Conservation (phyloP, 1,140 invertebrate genomes). For the Apis mellifera region Amel_HAv3.1 CM009935.2:6934501-6935000, state of each 20-base stretch:
- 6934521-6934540: too few relatives aligned
- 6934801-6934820: background rate
- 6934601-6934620: background rate
- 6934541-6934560: background rate
- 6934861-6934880: constrained; percentile 10
- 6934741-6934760: constrained; percentile 36
- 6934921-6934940: too few relatives aligned
- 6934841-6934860: background rate
- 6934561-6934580: background rate
- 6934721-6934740: constrained; percentile 3
- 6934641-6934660: background rate
- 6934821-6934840: background rate
- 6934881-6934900: background rate
- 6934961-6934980: too few relatives aligned
- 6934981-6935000: too few relatives aligned
- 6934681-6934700: background rate
- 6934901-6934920: too few relatives aligned
- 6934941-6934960: too few relatives aligned
- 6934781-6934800: constrained; percentile 36
- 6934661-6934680: background rate
- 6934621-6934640: constrained; percentile 7
- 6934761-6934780: constrained; percentile 36
- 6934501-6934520: too few relatives aligned
- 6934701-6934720: constrained; percentile 12
- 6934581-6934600: background rate